Conservation (phyloP, 2,888 invertebrate species). For the Fragum sueziense region DNA sequence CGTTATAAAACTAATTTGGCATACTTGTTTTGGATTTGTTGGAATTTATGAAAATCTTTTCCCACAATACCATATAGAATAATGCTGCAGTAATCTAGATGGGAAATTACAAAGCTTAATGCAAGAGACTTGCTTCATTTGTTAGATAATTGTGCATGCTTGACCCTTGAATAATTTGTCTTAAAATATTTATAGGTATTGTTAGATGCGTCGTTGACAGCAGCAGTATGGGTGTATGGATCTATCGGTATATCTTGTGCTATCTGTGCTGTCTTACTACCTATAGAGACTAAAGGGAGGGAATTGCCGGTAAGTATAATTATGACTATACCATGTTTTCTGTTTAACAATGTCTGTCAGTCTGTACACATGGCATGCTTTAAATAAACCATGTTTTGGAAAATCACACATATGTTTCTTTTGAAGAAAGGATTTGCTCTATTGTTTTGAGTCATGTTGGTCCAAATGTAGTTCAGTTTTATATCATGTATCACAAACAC, state of each 20-base stretch:
- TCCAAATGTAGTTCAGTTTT: background rate
- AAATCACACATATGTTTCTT: background rate
- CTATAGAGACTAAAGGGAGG: conserved; percentile 92
- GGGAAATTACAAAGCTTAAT: too few relatives aligned
- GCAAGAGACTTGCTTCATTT: too few relatives aligned
- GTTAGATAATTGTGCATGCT: too few relatives aligned
- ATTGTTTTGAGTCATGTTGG: background rate
- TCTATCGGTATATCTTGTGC: conserved; percentile 90
- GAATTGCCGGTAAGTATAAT: conserved; percentile 83
- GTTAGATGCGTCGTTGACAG: conserved; percentile 66
- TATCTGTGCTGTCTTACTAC: conserved; percentile 89
- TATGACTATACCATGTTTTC: background rate
- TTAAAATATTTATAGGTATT: conserved; percentile 71
- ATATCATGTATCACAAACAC: background rate
- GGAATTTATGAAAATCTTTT: too few relatives aligned
- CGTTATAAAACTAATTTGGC: too few relatives aligned
- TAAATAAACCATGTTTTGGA: background rate
- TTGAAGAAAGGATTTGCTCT: background rate
- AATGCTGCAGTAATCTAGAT: too few relatives aligned
- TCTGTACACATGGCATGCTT: background rate
- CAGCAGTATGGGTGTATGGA: conserved; percentile 88
- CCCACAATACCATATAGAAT: too few relatives aligned
- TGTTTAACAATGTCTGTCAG: background rate
- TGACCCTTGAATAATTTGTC: too few relatives aligned
- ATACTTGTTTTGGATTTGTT: too few relatives aligned